phyloP scores from a whole-genome alignment of 2,113 vertebrate genomes.

The Scatophagus argus region DNA sequence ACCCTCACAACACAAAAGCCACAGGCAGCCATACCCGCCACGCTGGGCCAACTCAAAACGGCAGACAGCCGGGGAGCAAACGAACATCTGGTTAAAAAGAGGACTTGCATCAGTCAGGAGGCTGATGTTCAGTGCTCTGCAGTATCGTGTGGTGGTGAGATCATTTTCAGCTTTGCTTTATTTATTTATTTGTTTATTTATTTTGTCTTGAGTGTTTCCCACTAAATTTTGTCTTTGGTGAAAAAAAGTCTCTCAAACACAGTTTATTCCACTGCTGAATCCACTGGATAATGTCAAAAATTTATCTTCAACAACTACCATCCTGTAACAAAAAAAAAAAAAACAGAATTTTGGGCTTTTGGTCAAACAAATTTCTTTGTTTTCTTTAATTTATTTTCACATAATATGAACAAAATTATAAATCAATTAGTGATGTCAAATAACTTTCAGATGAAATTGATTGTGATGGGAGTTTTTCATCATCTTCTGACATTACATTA shows the following conservation, averaged over 20 bases:
- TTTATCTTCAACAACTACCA: not conserved
- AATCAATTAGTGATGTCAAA: not conserved
- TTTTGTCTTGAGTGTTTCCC: not conserved
- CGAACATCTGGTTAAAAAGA: not conserved
- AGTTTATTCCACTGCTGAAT: not conserved
- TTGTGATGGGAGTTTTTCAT: not conserved
- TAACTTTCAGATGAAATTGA: not conserved
- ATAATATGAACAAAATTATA: not conserved
- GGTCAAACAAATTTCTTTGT: not conserved
- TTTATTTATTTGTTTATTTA: too few species aligned
- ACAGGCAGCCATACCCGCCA: slow-evolving; percentile 3
- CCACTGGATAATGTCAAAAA: not conserved
- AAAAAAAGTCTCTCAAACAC: not conserved
- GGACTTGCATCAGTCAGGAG: not conserved
- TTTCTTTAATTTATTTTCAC: too few species aligned
- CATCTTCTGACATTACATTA: not conserved
- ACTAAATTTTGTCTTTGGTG: too few species aligned
- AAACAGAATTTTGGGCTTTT: not conserved
- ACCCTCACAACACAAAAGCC: not conserved
- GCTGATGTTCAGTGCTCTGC: too few species aligned
- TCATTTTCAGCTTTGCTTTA: not conserved
- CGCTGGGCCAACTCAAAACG: not conserved
- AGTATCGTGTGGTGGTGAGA: not conserved
- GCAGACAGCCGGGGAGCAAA: not conserved
- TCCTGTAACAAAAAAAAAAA: not conserved